These are phyloP conservation scores for Drosophila lowei DNA, from an alignment of 1,140 invertebrate species.

Conservation along the genomic window DNA sequence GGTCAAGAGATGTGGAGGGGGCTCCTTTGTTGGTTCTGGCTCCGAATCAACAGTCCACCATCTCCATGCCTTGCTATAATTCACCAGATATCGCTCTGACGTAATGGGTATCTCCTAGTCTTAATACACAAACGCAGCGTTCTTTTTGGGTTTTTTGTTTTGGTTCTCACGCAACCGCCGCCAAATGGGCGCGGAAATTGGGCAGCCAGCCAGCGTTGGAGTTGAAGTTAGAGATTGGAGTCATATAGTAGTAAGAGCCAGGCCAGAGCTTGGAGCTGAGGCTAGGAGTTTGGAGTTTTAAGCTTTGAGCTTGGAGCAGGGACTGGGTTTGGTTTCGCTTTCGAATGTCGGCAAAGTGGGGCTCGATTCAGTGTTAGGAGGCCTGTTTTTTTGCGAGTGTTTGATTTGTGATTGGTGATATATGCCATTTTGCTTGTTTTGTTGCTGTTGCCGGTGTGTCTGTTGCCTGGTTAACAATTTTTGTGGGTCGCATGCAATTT, in stretches of 20 bases:
- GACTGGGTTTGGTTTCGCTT: constrained; percentile 14
- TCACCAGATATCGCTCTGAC: background rate
- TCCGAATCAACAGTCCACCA: no score
- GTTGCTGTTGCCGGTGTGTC: constrained; percentile 27
- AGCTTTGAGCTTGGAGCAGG: constrained; percentile 1
- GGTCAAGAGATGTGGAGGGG: background rate
- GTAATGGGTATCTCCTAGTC: background rate
- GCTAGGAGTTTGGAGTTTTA: no score
- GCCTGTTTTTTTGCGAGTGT: constrained; percentile 18
- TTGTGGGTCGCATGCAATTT: constrained; percentile 41
- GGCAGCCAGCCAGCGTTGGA: constrained; percentile 39
- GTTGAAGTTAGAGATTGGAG: background rate
- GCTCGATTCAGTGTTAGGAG: constrained; percentile 8
- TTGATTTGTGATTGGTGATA: constrained; percentile 47
- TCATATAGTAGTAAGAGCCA: constrained; percentile 1
- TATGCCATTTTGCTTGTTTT: constrained; percentile 16
- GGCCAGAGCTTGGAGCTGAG: background rate
- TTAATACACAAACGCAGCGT: background rate
- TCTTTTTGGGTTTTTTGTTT: constrained; percentile 14
- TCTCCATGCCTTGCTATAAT: no score
- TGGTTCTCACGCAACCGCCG: constrained; percentile 69
- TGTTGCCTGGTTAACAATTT: background rate
- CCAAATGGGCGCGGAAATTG: constrained; percentile 73
- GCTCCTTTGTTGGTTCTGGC: background rate
- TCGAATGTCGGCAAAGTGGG: constrained; percentile 35